Conservation (phyloP, 2,888 invertebrate genomes). For the Campaea margaritaria region DNA sequence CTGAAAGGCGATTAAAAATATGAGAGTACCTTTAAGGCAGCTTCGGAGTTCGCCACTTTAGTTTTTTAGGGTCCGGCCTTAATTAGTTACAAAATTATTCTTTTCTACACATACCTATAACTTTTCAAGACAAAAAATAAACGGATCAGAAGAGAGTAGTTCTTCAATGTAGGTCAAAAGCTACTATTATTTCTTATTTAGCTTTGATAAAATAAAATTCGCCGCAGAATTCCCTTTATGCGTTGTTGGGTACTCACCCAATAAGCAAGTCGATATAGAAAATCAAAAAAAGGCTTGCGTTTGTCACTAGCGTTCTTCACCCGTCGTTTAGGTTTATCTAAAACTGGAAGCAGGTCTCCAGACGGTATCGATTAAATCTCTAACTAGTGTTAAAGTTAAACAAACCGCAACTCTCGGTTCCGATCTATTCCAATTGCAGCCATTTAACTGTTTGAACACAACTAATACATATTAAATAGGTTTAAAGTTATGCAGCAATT, state of each 20-base stretch:
- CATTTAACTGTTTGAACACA: conserved; percentile 47
- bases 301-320: neutral
- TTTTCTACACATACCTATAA: too few relatives aligned
- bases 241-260: too few relatives aligned
- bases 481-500: conserved; percentile 63
- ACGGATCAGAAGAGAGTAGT: too few relatives aligned
- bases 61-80: too few relatives aligned
- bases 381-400: conserved; percentile 59
- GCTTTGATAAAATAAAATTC: too few relatives aligned
- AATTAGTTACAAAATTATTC: too few relatives aligned
- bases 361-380: conserved; percentile 38
- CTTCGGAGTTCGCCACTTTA: neutral
- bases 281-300: neutral
- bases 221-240: too few relatives aligned
- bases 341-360: conserved; percentile 31
- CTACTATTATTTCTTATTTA: too few relatives aligned
- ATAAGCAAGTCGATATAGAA: too few relatives aligned
- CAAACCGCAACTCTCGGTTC: conserved; percentile 53
- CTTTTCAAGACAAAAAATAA: too few relatives aligned
- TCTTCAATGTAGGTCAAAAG: too few relatives aligned
- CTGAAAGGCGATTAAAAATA: neutral
- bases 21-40: neutral
- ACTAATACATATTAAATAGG: conserved; percentile 48
- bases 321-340: conserved; percentile 22
- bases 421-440: conserved; percentile 45